Conservation (phyloP, 2,113 vertebrate species). For the Narcine bancroftii region DNA sequence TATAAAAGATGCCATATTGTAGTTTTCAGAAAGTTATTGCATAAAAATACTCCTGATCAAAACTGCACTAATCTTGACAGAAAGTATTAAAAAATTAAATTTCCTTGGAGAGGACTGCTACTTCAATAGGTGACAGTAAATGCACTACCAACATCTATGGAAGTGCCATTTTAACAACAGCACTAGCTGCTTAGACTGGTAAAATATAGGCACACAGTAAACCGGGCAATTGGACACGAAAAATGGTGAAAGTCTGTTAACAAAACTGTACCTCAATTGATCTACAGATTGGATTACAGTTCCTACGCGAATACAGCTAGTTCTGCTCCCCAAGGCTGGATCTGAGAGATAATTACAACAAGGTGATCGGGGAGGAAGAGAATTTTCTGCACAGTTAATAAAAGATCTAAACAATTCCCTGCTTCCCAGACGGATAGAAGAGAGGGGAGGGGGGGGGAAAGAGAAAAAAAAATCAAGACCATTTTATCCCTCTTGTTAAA, state of each 20-base stretch:
- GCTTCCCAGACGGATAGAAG: not conserved
- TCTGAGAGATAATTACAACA: not conserved
- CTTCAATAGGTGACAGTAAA: not conserved
- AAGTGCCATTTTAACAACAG: not conserved
- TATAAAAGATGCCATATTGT: not conserved
- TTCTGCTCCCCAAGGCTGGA: not conserved
- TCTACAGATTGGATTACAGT: not conserved
- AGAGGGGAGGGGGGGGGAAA: too few species aligned
- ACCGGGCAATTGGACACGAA: not conserved
- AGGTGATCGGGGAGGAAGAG: not conserved
- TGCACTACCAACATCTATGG: not conserved
- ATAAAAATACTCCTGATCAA: not conserved
- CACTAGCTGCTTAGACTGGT: not conserved
- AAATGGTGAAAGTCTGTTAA: not conserved
- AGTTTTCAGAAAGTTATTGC: not conserved
- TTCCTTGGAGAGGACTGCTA: not conserved
- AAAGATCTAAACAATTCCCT: not conserved
- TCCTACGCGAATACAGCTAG: not conserved
- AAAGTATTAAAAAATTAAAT: not conserved
- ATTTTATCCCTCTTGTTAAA: not conserved
- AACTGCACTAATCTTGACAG: too few species aligned
- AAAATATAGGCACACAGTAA: not conserved
- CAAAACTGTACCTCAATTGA: constrained; percentile 21
- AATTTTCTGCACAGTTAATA: not conserved
- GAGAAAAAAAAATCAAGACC: not conserved